Conservation (phyloP, 2,888 invertebrate species). For the Phlogophora meticulosa region DNA sequence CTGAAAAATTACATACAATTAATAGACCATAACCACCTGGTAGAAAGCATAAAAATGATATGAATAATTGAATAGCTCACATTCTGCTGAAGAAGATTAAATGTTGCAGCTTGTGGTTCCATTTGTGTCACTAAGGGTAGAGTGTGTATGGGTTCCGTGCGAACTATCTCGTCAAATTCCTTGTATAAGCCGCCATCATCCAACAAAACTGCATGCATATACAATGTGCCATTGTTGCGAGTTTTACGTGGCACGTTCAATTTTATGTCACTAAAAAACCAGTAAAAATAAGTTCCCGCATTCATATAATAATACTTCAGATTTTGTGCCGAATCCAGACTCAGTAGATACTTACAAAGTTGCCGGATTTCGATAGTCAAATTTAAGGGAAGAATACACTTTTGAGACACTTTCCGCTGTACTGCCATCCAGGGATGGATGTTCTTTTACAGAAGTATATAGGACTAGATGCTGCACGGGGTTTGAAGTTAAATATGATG, state of each 20-base stretch:
- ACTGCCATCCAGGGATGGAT: conserved; percentile 90
- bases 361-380: conserved; percentile 92
- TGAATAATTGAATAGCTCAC: conserved; percentile 68
- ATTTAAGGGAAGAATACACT: conserved; percentile 92
- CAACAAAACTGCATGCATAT: conserved; percentile 93
- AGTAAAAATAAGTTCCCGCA: conserved; percentile 8
- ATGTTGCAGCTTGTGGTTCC: conserved; percentile 94
- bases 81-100: conserved; percentile 92
- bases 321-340: not conserved
- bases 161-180: conserved; percentile 91
- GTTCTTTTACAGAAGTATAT: conserved; percentile 92
- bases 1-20: conserved; percentile 70
- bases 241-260: conserved; percentile 94
- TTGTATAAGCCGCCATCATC: conserved; percentile 88
- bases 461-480: conserved; percentile 93
- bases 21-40: conserved; percentile 1
- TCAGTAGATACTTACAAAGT: conserved; percentile 77
- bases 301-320: not conserved
- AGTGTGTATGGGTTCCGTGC: conserved; percentile 92
- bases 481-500: conserved; percentile 92
- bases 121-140: conserved; percentile 94
- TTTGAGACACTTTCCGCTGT: conserved; percentile 85
- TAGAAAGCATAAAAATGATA: conserved; percentile 6
- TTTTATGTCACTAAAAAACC: conserved; percentile 91
- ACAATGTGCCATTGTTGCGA: conserved; percentile 96